Base-by-base conservation (phyloP, 2,113 vertebrate species). In the Thamnophis sirtalis region DNA sequence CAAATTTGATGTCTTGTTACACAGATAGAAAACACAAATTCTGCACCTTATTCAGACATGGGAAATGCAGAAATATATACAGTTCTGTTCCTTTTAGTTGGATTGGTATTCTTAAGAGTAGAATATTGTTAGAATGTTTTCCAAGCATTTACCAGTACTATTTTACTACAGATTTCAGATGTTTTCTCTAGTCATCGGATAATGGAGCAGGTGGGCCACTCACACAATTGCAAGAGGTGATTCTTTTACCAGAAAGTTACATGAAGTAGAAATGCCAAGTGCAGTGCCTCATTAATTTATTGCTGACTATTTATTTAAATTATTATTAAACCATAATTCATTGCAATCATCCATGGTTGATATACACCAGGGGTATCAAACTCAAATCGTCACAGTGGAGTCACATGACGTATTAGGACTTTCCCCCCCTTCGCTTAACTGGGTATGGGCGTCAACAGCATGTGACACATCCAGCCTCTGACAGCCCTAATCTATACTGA, bases 161-260 rank as follows among this genome's bases (percentile, higher is more conserved):
- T 90, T 86, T 89, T 92, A 26, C 9, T 55, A 89, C 86, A 84
- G 55, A 3, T 11, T 43, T 91, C 54, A 80, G 56, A 91, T 91
- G 22, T 94, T 93, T 90, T n/a, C 24, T 84, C 53, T n/a, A 84
- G 43, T 92, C 92, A 73, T 49, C 60, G 21, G 89, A 50, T 38
- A 80, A 80, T 50, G 54, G 43, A 55, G 43, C 63, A 84, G 63
- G 50, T 84, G 60, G 86, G 85, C 43, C 51, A 84, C 21, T 84
- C 28, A 91, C 51, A 80, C 53, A 51, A 17, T 90, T 87, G 55
- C 43, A 53, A 43, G 21, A 88, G 89, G 85, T 87, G 89, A 28
- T 63, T 80, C 11, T 80, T 87, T 11, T 80, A 43, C 56, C 87
- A 43, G 54, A 51, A 84, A 87, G 89, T 56, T 60, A 90, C 53